phyloP scores from a whole-genome alignment of 2,888 invertebrate species.

The Stomorhina lunata region DNA sequence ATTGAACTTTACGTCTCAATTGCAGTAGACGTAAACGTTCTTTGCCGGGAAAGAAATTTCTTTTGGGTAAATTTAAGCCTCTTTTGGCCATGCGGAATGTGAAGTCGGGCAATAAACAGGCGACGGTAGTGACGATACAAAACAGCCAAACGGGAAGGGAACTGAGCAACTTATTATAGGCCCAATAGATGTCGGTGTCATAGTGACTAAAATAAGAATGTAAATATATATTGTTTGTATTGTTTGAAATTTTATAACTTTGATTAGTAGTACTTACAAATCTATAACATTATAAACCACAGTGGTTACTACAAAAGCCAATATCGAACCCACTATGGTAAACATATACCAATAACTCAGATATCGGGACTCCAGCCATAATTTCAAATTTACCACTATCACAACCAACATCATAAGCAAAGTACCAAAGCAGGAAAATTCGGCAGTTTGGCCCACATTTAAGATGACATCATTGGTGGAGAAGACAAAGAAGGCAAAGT shows the following conservation, averaged over 20 bases:
- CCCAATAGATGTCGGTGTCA: slow-evolving; percentile 82
- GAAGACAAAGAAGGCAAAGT: slow-evolving; percentile 81
- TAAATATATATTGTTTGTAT: not conserved
- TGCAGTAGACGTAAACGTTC: slow-evolving; percentile 69
- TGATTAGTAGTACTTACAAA: slow-evolving; percentile 81
- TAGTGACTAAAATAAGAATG: slow-evolving; percentile 76
- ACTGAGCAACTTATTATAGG: slow-evolving; percentile 83
- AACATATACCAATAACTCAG: slow-evolving; percentile 81
- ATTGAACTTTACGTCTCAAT: slow-evolving; percentile 70
- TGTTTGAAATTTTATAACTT: not conserved
- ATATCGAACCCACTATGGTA: slow-evolving; percentile 82
- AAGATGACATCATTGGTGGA: slow-evolving; percentile 80
- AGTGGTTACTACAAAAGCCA: slow-evolving; percentile 82
- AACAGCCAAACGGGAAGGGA: slow-evolving; percentile 84
- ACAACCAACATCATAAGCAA: slow-evolving; percentile 82
- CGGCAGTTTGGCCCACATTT: slow-evolving; percentile 81
- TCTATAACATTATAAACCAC: slow-evolving; percentile 82
- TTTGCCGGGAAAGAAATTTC: slow-evolving; percentile 75
- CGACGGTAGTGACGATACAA: slow-evolving; percentile 80
- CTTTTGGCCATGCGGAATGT: slow-evolving; percentile 73
- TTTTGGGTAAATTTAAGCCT: slow-evolving; percentile 73
- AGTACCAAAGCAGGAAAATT: slow-evolving; percentile 83
- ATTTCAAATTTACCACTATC: slow-evolving; percentile 83
- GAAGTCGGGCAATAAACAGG: slow-evolving; percentile 83
- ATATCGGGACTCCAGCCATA: slow-evolving; percentile 84